These are phyloP conservation scores for Zapus hudsonius DNA, from an alignment of 2,113 vertebrate genomes.

Conservation along the genomic window DNA sequence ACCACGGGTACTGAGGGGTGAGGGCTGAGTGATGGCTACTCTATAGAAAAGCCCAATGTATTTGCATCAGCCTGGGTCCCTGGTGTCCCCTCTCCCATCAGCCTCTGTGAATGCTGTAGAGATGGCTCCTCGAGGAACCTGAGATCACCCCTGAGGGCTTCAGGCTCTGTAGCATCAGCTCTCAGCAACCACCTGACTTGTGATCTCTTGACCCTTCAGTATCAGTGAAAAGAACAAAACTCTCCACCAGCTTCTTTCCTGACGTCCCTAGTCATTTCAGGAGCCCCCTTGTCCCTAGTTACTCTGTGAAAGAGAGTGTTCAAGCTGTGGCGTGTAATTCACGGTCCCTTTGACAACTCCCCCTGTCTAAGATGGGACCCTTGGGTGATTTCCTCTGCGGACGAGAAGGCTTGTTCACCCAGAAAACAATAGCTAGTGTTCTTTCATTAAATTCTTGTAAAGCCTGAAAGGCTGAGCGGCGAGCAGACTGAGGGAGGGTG, in stretches of 20 bases:
- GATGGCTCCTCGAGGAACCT: not conserved
- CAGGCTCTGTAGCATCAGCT: not conserved
- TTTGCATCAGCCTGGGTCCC: not conserved
- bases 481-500: not conserved
- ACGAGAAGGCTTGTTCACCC: not conserved
- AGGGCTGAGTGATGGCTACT: too few species aligned
- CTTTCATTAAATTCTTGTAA: conserved; percentile 38
- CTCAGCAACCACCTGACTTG: not conserved
- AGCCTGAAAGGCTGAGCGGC: conserved; percentile 39
- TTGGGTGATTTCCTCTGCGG: not conserved
- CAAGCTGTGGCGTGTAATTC: not conserved
- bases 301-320: not conserved
- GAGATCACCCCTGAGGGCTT: not conserved
- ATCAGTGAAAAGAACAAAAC: not conserved
- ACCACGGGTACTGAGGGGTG: not conserved
- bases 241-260: not conserved
- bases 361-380: not conserved
- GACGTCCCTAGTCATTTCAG: conserved; percentile 2
- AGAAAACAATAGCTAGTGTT: not conserved
- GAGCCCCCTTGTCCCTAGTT: not conserved
- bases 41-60: not conserved
- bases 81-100: not conserved
- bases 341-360: not conserved
- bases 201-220: not conserved
- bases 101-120: not conserved